Conservation (phyloP, 2,888 invertebrate species). For the Laothoe populi region DNA sequence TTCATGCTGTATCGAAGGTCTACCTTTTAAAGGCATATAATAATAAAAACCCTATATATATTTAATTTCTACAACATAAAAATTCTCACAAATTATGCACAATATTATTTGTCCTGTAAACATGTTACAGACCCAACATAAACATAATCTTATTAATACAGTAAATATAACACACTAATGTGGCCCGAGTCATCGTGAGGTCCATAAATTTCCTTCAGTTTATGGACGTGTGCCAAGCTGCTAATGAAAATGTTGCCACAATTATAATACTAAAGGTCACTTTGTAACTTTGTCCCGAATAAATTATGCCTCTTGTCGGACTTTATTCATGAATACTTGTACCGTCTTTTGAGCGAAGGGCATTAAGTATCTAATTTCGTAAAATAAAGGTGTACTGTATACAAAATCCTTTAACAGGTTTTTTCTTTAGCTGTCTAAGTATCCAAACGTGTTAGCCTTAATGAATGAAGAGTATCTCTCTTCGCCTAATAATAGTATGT, state of each 20-base stretch:
- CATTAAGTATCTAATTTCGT: slow-evolving; percentile 9
- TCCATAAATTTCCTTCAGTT: slow-evolving; percentile 12
- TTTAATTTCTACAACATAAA: no score
- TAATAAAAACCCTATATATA: no score
- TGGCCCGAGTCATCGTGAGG: not conserved
- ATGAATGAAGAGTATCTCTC: not conserved
- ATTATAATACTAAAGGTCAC: slow-evolving; percentile 24
- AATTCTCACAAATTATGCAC: not conserved
- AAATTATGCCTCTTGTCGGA: slow-evolving; percentile 2
- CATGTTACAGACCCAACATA: not conserved
- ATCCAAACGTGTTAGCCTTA: not conserved
- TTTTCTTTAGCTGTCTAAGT: not conserved
- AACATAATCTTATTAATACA: slow-evolving; percentile 11
- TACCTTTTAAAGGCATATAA: no score
- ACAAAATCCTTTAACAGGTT: slow-evolving; percentile 12
- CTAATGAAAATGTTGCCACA: slow-evolving; percentile 24
- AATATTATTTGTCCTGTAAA: not conserved
- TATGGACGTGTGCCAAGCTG: slow-evolving; percentile 19
- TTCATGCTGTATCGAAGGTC: no score
- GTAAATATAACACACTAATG: slow-evolving; percentile 14
- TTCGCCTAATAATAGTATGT: not conserved
- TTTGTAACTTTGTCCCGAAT: slow-evolving; percentile 20
- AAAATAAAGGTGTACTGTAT: slow-evolving; percentile 18
- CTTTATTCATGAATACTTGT: slow-evolving; percentile 19
- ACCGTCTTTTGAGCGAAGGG: slow-evolving; percentile 16